Evolutionary conservation across 2,113 vertebrate genomes (phyloP).

Genomic region (Hippocampus comes): DNA sequence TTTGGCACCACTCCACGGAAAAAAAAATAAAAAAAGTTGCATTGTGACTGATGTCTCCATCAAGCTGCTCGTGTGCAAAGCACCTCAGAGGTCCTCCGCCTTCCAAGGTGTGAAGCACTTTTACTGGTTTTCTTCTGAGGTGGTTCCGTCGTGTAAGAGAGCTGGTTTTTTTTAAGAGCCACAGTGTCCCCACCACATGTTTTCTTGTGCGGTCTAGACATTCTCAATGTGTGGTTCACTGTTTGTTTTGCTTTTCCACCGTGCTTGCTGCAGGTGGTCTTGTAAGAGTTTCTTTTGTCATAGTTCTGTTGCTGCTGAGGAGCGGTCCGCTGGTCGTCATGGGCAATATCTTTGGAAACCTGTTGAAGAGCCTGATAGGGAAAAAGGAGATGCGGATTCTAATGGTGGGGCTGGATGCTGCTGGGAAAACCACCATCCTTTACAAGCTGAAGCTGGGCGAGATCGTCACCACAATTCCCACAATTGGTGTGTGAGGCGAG

Average conservation of each 20-base stretch:
- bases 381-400: constrained; percentile 95
- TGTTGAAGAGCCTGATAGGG: constrained; percentile 90
- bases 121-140: constrained; percentile 32
- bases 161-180: constrained; percentile 23
- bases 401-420: constrained; percentile 89
- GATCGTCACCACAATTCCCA: constrained; percentile 91
- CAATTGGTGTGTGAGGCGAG: constrained; percentile 73
- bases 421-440: constrained; percentile 90
- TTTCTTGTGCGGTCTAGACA: constrained; percentile 22
- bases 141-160: constrained; percentile 18
- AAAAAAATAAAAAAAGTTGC: constrained; percentile 20
- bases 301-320: constrained; percentile 42
- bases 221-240: constrained; percentile 4
- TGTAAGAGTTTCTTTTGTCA: constrained; percentile 14
- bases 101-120: constrained; percentile 39
- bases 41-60: constrained; percentile 17
- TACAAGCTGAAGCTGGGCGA: constrained; percentile 91
- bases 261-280: not conserved
- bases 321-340: constrained; percentile 66
- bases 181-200: constrained; percentile 10
- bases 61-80: constrained; percentile 16
- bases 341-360: constrained; percentile 91
- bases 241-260: constrained; percentile 27
- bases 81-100: constrained; percentile 31
- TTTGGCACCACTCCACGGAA: constrained; percentile 27